Evolutionary conservation across 2,113 vertebrate species (phyloP), one percentile per base, ranked within the genome.

Genomic region (Notiomystis cincta): DNA sequence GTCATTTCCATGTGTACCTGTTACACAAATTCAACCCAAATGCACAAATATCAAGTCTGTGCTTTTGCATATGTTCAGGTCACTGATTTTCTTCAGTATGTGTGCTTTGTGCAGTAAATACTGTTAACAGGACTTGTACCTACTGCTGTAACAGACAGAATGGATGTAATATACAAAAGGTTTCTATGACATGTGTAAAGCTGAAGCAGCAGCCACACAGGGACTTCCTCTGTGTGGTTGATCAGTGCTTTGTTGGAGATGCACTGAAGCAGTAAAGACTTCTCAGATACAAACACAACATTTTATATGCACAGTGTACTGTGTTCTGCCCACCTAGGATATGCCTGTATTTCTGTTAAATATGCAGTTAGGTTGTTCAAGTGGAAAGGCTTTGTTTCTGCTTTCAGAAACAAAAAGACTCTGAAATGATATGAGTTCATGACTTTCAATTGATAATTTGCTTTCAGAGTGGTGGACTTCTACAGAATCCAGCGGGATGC

Each of bases 401-500:
- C 67, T 60, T 89, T 92, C 44, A 47, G 67, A 86, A 90, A 70
- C 30, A 54, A 62, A 73, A 10, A 40, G 60, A 20, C 23, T 70
- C 21, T 73, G 33, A 77, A 86, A 27, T 2, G 0, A n/a, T 53
- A 13, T 28, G 47, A 78, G 56, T 51, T 75, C 48, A 15, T 82
- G 65, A 91, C 57, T 95, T 71, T 38, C 25, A 75, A 64, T 7
- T 93, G 14, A 42, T 94, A 47, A 94, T 81, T 94, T 84, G 62
- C 54, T 96, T 82, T 38, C 95, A 99, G 99, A 61, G 98, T 99
- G 83, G 98, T 98, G 78, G 97, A 99, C 56, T 99, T 99, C 96
- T 99, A 99, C 96, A 98, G 95, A 61, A 96, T 71, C n/a, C 99
- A 99, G 95, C 97, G 98, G 30, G 98, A 99, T 51, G 98, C 98